These are phyloP conservation scores for Lycaon pictus DNA, from an alignment of 2,113 vertebrate species.

Conservation along the genomic window DNA sequence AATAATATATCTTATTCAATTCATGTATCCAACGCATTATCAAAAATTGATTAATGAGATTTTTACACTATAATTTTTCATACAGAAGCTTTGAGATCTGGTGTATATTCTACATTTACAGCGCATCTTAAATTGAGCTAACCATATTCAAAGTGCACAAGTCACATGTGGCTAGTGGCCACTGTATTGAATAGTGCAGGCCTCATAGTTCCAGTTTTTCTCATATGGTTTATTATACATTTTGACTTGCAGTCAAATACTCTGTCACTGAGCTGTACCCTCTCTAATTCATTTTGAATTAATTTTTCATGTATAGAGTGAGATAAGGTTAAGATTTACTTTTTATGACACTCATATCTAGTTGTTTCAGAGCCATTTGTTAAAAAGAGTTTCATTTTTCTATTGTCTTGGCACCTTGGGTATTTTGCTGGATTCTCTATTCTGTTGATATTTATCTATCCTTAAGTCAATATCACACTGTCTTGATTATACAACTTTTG, in stretches of 20 bases:
- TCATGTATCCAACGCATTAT: not conserved
- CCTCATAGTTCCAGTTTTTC: not conserved
- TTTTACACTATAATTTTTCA: not conserved
- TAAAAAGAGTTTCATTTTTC: not conserved
- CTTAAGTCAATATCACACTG: not conserved
- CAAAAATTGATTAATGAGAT: not conserved
- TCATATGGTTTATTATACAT: not conserved
- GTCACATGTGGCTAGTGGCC: not conserved
- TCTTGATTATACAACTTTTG: not conserved
- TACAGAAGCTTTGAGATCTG: not conserved
- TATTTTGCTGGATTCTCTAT: not conserved
- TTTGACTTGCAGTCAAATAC: not conserved
- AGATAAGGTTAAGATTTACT: not conserved
- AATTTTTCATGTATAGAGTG: not conserved
- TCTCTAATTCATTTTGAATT: not conserved
- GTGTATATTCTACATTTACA: not conserved
- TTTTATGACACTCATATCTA: not conserved
- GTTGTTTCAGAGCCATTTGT: not conserved
- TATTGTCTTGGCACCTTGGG: not conserved
- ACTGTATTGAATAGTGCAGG: not conserved
- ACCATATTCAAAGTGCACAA: not conserved
- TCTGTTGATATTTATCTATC: not conserved
- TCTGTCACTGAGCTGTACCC: not conserved
- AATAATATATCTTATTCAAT: not conserved
- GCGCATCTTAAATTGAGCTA: not conserved